Evolutionary conservation across 2,888 invertebrate genomes (phyloP), one percentile per base, ranked within the genome.

Genomic region (Meta bourneti): DNA sequence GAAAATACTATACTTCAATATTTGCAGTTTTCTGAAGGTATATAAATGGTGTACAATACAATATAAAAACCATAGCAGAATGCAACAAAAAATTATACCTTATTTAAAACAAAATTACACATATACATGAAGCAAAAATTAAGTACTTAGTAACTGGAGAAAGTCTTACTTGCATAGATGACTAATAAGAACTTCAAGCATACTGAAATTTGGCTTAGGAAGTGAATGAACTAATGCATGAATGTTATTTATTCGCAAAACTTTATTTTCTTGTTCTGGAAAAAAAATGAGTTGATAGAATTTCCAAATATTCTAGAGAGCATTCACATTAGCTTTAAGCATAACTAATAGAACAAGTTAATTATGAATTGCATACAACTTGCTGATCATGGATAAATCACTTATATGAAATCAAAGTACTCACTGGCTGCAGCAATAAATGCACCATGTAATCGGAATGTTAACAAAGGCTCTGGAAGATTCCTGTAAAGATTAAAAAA

Each of bases 401-500:
- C 49, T 16, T 34, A 19, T n/a, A 9, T 16, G n/a, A 16, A 5
- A 52, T 16, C 13, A 70, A 72, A 34, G 34, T 34, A 96, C 97
- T 96, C 95, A 98, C 98, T 98, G 94, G 98, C 98, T 94, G 98
- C 98, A 94, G 97, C 96, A 94, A 99, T 98, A 95, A 99, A 99
- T 94, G 96, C 97, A 94, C 97, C 97, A 95, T 99, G 99, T 95
- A 97, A 97, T 94, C 97, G 96, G 95, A 97, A 98, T 79, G 99
- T 98, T 97, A 99, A 98, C 94, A 99, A 96, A 84, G 99, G 99
- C 95, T 99, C 99, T 91, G 98, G 98, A 94, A 99, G 96, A 95
- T 97, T 97, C 94, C 95, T 94, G 49, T 93, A 94, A 34, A 34
- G 61, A 85, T 82, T 51, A 48, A 9, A 19, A n/a, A 70, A 34